Conservation (phyloP, 2,888 invertebrate genomes). For the Eutolmus rufibarbis region DNA sequence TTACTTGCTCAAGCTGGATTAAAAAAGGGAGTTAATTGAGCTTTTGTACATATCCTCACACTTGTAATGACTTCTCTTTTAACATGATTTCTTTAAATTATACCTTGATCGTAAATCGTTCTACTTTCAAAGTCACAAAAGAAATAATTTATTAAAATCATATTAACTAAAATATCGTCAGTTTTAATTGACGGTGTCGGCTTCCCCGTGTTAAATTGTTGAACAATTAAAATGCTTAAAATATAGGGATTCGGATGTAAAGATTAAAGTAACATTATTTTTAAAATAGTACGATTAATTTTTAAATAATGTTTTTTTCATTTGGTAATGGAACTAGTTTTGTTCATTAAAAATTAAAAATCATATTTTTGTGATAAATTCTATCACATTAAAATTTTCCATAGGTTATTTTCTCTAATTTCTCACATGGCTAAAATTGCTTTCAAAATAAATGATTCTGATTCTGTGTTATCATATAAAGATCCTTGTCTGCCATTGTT, state of each 20-base stretch:
- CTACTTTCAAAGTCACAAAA: not conserved
- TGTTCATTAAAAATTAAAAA: too few relatives aligned
- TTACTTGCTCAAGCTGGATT: not conserved
- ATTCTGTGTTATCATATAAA: not conserved
- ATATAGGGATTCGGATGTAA: not conserved
- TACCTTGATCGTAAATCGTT: not conserved
- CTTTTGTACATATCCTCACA: not conserved
- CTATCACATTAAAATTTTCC: too few relatives aligned
- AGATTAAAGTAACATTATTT: not conserved
- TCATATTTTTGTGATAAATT: not conserved
- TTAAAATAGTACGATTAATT: not conserved
- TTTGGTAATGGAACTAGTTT: too few relatives aligned
- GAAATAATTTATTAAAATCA: not conserved
- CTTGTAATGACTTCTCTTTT: not conserved
- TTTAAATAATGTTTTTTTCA: not conserved
- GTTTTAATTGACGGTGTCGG: not conserved
- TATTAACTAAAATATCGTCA: not conserved
- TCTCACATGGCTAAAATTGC: not conserved
- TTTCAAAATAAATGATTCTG: not conserved
- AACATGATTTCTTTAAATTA: not conserved
- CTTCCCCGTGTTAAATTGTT: not conserved
- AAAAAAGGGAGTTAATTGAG: not conserved
- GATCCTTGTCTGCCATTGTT: not conserved
- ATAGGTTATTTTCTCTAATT: too few relatives aligned
- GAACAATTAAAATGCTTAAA: not conserved